Conservation (phyloP, 2,888 invertebrate species). For the Arge pagana region DNA sequence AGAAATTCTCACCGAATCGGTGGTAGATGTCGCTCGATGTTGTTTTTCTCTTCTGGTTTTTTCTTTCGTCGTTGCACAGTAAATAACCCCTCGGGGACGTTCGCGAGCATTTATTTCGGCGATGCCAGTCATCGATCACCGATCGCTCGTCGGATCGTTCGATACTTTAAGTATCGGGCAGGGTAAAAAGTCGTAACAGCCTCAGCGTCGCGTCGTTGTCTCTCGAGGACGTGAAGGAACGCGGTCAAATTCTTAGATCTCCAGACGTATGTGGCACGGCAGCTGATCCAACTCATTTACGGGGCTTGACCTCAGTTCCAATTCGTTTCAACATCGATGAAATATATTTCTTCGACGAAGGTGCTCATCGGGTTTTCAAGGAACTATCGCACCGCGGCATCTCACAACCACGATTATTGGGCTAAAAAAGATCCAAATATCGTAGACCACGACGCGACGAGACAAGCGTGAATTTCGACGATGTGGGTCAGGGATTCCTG, state of each 20-base stretch:
- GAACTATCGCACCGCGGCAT: no score
- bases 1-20: background rate
- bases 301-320: background rate
- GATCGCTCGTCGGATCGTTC: background rate
- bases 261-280: background rate
- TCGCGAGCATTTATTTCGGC: background rate
- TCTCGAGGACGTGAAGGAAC: constrained; percentile 10
- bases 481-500: constrained; percentile 39
- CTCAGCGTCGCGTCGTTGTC: background rate
- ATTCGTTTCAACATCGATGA: background rate
- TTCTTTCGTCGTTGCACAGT: no score
- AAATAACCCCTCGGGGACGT: no score
- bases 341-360: background rate
- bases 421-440: background rate
- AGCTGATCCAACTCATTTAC: background rate
- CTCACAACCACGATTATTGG: background rate
- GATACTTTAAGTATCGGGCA: no score
- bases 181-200: background rate
- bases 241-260: constrained; percentile 1
- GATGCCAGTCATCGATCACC: background rate
- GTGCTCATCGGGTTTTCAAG: no score
- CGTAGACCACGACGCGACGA: constrained; percentile 5
- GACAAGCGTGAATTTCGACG: constrained; percentile 22
- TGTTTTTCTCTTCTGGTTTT: background rate
- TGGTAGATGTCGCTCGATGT: constrained; percentile 21